Evolutionary conservation across 2,113 vertebrate species (phyloP).

Genomic region (Poecilia latipinna): DNA sequence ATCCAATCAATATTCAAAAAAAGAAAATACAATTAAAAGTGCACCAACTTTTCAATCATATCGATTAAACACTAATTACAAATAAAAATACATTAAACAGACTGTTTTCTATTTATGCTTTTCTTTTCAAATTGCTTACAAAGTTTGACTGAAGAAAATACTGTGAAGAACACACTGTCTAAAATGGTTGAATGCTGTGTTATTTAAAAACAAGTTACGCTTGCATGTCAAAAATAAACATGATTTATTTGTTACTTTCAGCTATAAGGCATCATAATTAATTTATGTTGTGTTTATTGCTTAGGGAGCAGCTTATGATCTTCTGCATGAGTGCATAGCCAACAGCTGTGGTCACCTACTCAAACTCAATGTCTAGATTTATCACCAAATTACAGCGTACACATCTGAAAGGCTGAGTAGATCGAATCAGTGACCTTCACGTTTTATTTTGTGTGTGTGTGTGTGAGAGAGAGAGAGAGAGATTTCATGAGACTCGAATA

Average conservation of each 20-base stretch:
- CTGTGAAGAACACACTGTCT: not conserved
- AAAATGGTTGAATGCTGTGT: not conserved
- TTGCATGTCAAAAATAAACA: not conserved
- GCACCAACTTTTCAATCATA: too few species aligned
- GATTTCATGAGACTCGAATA: too few species aligned
- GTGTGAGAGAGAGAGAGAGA: too few species aligned
- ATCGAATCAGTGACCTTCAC: constrained; percentile 37
- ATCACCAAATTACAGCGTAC: not conserved
- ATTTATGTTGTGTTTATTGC: constrained; percentile 33
- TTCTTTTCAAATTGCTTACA: too few species aligned
- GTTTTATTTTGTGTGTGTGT: not conserved
- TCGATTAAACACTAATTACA: too few species aligned
- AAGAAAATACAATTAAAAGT: too few species aligned
- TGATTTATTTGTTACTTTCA: not conserved
- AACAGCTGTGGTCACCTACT: constrained; percentile 13
- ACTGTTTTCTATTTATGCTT: not conserved
- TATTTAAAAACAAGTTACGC: not conserved
- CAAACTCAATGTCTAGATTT: constrained; percentile 21
- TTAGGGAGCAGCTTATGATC: constrained; percentile 18
- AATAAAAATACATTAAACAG: too few species aligned
- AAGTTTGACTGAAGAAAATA: not conserved
- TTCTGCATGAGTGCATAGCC: not conserved
- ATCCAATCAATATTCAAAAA: too few species aligned
- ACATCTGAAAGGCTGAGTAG: not conserved
- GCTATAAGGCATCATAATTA: constrained; percentile 13